These are phyloP conservation scores for Bibio marci DNA, from an alignment of 2,888 invertebrate species.

Conservation along the genomic window DNA sequence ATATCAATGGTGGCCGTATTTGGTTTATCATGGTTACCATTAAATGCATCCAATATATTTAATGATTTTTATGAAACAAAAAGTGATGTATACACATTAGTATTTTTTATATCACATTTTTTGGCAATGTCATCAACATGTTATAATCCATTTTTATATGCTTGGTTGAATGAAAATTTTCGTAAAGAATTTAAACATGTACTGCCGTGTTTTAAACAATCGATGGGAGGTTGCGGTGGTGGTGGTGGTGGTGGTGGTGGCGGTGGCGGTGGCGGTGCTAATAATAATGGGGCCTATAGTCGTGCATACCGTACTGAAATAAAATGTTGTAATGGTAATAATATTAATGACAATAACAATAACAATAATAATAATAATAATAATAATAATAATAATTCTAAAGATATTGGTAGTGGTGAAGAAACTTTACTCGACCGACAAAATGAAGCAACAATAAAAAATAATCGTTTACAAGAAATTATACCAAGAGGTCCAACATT, in stretches of 20 bases:
- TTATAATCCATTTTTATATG: conserved; percentile 93
- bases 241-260: conserved; percentile 16
- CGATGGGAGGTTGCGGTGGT: conserved; percentile 13
- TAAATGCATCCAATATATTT: conserved; percentile 78
- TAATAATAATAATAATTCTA: no score
- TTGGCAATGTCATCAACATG: conserved; percentile 92
- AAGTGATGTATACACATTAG: conserved; percentile 70
- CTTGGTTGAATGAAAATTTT: conserved; percentile 89
- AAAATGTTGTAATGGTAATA: conserved; percentile 2
- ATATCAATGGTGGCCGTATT: conserved; percentile 96
- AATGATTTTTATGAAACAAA: conserved; percentile 62
- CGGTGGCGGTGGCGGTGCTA: no score
- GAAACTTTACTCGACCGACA: neutral
- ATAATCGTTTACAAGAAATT: conserved; percentile 14
- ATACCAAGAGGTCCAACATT: conserved; percentile 26
- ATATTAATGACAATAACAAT: no score
- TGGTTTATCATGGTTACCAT: conserved; percentile 86
- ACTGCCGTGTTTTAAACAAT: conserved; percentile 43
- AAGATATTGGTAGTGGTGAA: neutral
- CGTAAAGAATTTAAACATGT: conserved; percentile 81
- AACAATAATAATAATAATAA: no score
- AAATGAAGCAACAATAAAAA: conserved; percentile 5
- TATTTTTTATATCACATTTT: conserved; percentile 79
- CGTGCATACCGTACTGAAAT: neutral
- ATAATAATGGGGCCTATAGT: conserved; percentile 17